These are phyloP conservation scores for Anthophora plumipes DNA, from an alignment of 2,888 invertebrate species.

Conservation along the genomic window DNA sequence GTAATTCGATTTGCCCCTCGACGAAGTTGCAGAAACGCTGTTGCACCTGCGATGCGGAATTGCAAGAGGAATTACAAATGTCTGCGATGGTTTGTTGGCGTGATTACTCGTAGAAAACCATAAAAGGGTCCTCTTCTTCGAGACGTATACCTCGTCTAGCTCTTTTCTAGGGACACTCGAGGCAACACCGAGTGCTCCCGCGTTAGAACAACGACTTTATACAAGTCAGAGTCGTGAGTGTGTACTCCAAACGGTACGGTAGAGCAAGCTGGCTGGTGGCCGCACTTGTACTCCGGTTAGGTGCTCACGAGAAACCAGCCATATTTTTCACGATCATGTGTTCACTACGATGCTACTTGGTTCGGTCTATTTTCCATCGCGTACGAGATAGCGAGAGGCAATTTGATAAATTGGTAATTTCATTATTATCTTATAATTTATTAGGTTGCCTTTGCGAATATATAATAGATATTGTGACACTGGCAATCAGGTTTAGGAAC, in stretches of 20 bases:
- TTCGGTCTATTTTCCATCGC: background rate
- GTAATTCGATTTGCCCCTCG: slow-evolving; percentile 47
- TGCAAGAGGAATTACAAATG: slow-evolving; percentile 1
- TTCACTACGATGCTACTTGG: slow-evolving; percentile 6
- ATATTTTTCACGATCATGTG: slow-evolving; percentile 20
- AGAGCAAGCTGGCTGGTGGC: slow-evolving; percentile 50
- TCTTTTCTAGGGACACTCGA: slow-evolving; percentile 68
- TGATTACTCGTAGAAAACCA: slow-evolving; percentile 52
- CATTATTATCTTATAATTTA: too few relatives aligned
- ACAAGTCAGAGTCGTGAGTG: slow-evolving; percentile 68
- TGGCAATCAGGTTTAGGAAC: too few relatives aligned
- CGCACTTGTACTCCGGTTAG: slow-evolving; percentile 52
- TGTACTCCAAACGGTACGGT: slow-evolving; percentile 46
- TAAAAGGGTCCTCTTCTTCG: slow-evolving; percentile 59
- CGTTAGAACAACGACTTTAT: slow-evolving; percentile 72
- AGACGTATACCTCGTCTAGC: slow-evolving; percentile 64
- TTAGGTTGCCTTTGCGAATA: too few relatives aligned
- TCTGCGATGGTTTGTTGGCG: slow-evolving; percentile 37
- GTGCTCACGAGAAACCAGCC: slow-evolving; percentile 47
- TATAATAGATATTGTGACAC: too few relatives aligned
- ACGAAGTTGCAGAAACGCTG: background rate
- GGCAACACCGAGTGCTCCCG: slow-evolving; percentile 64
- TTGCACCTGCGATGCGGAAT: slow-evolving; percentile 15
- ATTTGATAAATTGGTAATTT: background rate
- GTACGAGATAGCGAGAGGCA: background rate